Conservation (phyloP, 2,888 invertebrate species). For the Acleris emargana region DNA sequence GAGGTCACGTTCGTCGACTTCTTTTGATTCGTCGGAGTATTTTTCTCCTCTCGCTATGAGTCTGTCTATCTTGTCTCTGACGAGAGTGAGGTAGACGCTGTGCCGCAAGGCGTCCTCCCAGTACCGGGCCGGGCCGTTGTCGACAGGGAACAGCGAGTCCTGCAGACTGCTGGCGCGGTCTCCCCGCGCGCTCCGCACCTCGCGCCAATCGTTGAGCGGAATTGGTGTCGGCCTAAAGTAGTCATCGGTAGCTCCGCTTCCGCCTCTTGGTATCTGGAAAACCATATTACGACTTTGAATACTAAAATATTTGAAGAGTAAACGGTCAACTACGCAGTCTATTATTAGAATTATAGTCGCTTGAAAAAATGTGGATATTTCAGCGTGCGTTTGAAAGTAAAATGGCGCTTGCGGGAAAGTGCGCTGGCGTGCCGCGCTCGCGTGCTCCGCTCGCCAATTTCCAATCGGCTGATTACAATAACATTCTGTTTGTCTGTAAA, state of each 20-base stretch:
- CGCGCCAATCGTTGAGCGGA: slow-evolving; percentile 67
- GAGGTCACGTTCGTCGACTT: slow-evolving; percentile 72
- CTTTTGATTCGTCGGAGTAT: slow-evolving; percentile 56
- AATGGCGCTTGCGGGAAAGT: slow-evolving; percentile 74
- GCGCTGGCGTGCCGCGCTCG: slow-evolving; percentile 51
- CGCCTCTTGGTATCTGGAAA: slow-evolving; percentile 66
- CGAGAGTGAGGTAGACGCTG: slow-evolving; percentile 86
- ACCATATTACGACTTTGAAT: slow-evolving; percentile 30
- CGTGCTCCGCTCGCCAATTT: slow-evolving; percentile 63
- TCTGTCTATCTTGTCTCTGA: slow-evolving; percentile 81
- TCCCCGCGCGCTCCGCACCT: slow-evolving; percentile 52
- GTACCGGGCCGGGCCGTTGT: slow-evolving; percentile 69
- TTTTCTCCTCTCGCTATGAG: slow-evolving; percentile 67
- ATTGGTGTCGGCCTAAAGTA: slow-evolving; percentile 75
- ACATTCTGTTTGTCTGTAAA: slow-evolving; percentile 44
- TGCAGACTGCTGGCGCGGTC: slow-evolving; percentile 56
- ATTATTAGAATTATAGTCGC: slow-evolving; percentile 41
- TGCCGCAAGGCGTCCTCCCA: slow-evolving; percentile 89
- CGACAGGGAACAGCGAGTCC: slow-evolving; percentile 49
- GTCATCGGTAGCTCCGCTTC: slow-evolving; percentile 55
- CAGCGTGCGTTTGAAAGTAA: slow-evolving; percentile 81
- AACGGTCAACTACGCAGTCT: slow-evolving; percentile 41
- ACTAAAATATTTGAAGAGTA: slow-evolving; percentile 36
- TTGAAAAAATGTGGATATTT: slow-evolving; percentile 59
- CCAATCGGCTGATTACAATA: slow-evolving; percentile 67